These are phyloP conservation scores for Amphipoea lucens DNA, from an alignment of 2,888 invertebrate species.

Conservation along the genomic window DNA sequence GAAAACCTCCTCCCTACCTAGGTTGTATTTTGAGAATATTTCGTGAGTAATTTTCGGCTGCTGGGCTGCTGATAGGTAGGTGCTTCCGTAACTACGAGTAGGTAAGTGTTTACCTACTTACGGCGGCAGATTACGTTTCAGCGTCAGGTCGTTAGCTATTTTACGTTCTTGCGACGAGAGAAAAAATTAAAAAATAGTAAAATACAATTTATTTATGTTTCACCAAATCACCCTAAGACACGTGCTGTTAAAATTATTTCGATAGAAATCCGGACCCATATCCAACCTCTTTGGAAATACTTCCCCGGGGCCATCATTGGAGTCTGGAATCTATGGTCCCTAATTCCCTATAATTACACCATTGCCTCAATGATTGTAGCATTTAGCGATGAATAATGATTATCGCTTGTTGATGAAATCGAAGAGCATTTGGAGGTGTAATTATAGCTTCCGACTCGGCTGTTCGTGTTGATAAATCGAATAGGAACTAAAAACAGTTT, in stretches of 20 bases:
- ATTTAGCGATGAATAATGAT: constrained; percentile 26
- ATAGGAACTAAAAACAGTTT: not conserved
- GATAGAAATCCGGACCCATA: constrained; percentile 9
- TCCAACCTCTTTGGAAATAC: constrained; percentile 36
- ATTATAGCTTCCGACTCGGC: constrained; percentile 37
- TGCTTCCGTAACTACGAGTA: not conserved
- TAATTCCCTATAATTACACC: constrained; percentile 30
- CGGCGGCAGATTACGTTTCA: not conserved
- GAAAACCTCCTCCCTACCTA: not conserved
- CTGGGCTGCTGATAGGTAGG: not conserved
- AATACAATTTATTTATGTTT: not conserved
- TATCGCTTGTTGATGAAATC: constrained; percentile 22
- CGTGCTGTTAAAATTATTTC: not conserved
- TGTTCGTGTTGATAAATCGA: constrained; percentile 15
- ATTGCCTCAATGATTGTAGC: constrained; percentile 44
- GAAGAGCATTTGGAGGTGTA: constrained; percentile 10
- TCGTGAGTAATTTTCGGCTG: too few relatives aligned
- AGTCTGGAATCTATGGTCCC: constrained; percentile 31
- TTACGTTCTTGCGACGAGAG: not conserved
- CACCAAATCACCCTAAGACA: not conserved
- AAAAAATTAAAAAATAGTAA: not conserved
- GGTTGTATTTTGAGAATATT: too few relatives aligned
- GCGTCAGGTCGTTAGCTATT: not conserved
- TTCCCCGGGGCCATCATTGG: constrained; percentile 31
- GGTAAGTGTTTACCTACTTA: too few relatives aligned